These are phyloP conservation scores for Aspidiotus rigidus DNA, from an alignment of 2,888 invertebrate species.

Conservation along the genomic window DNA sequence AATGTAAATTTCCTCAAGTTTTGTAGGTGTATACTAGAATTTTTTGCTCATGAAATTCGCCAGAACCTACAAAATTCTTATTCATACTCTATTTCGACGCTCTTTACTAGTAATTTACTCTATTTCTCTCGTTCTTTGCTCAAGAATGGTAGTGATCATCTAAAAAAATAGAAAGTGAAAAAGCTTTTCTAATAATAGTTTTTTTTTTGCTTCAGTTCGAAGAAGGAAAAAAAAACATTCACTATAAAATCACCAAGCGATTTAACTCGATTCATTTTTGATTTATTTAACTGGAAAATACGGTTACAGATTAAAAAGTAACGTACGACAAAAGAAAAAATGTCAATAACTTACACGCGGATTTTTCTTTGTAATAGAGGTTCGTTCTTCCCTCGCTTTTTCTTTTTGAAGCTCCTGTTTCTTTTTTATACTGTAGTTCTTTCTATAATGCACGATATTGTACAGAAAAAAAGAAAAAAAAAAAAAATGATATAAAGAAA, in stretches of 20 bases:
- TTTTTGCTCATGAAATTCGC: too few relatives aligned
- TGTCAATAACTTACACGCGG: constrained; percentile 28
- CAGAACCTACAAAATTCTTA: too few relatives aligned
- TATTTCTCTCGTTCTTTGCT: neutral
- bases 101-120: neutral
- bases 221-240: too few relatives aligned
- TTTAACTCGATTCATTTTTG: constrained; percentile 31
- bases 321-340: constrained; percentile 22
- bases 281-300: constrained; percentile 33
- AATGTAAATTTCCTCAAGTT: too few relatives aligned
- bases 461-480: neutral
- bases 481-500: neutral
- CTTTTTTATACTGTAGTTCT: neutral
- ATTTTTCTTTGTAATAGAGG: constrained; percentile 24
- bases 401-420: neutral
- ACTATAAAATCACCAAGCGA: constrained; percentile 9
- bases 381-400: constrained; percentile 9
- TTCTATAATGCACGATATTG: neutral
- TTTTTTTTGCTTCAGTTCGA: neutral
- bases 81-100: too few relatives aligned
- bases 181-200: constrained; percentile 11
- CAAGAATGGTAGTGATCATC: neutral
- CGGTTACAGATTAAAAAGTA: constrained; percentile 30
- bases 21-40: too few relatives aligned
- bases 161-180: neutral